Base-by-base conservation (phyloP, 2,797 vertebrate genomes). In the Ctenopoma multispine region DNA sequence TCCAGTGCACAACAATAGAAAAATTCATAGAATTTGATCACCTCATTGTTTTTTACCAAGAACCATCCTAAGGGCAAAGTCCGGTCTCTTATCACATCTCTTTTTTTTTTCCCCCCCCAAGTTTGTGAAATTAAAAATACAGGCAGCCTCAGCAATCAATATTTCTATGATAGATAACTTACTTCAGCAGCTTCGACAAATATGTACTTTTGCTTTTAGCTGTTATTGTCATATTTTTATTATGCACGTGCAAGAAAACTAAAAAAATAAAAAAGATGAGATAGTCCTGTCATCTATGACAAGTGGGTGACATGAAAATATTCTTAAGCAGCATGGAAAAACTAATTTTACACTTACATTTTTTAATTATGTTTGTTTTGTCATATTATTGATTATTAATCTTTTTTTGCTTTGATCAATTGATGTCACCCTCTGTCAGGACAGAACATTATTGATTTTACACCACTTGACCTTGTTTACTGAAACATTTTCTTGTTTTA, bases 381-480 rank as follows among this genome's bases (percentile, higher is more conserved):
- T 66, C 36, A 67, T 59, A 51, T 72, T 54, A 86, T 83, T 59
- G 72, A 90, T 86, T 41, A 90, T 86, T 41, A 15, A 77, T 75
- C 56, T 69, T 82, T 85, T 29, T 54, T 71, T 66, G 81, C 53
- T 80, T 81, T 72, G 83, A 88, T 87, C 31, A 80, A 88, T 80
- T 65, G 77, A 79, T 89, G 75, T 76, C 67, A 80, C 70, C 70
- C 67, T 34, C 31, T 77, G 69, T 73, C 78, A 73, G 77, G 75
- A 81, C 57, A 79, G 54, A 70, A 63, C 69, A 51, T 13, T 53
- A 90, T 87, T 79, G 80, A 90, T 80, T 85, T 64, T 23, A 61
- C 53, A 49, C 9, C 27, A 70, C 87, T 75, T 82, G 80, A 87
- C 81, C 84, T 90, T 87, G 83, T 74, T 85, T 76, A 79, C 79